These are phyloP conservation scores for Rapana venosa DNA, from an alignment of 2,888 invertebrate species.

Conservation along the genomic window DNA sequence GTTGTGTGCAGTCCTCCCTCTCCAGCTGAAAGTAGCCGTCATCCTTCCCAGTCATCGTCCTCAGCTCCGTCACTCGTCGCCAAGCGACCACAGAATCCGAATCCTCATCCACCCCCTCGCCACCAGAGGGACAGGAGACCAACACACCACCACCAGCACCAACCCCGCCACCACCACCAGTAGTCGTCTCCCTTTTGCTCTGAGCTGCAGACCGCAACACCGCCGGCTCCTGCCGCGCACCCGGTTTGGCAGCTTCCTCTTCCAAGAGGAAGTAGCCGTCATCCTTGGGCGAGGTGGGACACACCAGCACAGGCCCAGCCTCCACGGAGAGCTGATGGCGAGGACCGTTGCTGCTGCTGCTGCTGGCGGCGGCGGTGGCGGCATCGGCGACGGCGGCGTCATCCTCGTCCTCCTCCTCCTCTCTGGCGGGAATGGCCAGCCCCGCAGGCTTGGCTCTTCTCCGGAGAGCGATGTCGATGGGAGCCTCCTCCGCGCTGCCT, in stretches of 20 bases:
- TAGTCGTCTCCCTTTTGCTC: too few species aligned
- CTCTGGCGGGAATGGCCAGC: not conserved
- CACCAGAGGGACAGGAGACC: too few species aligned
- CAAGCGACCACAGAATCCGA: not conserved
- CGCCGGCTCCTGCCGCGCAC: too few species aligned
- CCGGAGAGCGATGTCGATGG: not conserved
- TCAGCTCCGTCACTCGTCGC: not conserved
- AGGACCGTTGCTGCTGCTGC: too few species aligned
- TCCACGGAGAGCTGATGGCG: not conserved
- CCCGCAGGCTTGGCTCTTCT: not conserved
- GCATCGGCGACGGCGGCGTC: not conserved
- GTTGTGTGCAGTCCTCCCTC: not conserved
- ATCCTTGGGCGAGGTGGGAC: not conserved
- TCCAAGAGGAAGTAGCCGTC: conserved; percentile 28
- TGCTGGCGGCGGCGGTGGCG: too few species aligned
- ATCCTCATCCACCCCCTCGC: not conserved
- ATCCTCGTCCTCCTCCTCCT: not conserved
- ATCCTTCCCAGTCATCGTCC: not conserved
- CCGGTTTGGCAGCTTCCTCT: not conserved
- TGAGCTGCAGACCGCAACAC: too few species aligned
- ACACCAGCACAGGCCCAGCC: not conserved
- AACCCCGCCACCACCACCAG: not conserved
- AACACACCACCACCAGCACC: not conserved
- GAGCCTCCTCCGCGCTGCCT: not conserved
- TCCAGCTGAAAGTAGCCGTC: conserved; percentile 24